Base-by-base conservation (phyloP, 2,797 vertebrate species). In the Sandelia bainsii region DNA sequence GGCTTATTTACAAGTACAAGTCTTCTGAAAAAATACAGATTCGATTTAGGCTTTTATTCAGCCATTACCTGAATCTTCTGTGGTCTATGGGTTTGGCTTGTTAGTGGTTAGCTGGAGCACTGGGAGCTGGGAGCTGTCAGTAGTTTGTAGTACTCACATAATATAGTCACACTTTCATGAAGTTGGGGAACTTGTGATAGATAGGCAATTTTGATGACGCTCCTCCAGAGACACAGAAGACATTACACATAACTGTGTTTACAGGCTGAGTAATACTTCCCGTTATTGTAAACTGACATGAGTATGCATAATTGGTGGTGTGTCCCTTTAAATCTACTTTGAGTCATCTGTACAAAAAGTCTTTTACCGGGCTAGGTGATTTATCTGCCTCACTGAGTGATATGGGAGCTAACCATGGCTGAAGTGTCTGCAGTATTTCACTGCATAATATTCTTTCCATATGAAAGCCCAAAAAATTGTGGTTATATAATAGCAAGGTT, bases 401-500 rank as follows among this genome's bases (percentile, higher is more conserved):
- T 68, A 40, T 5, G 11, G 53, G 8, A 61, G 57, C 50, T 32
- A 56, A 75, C 72, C 8, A 17, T 5, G 42, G 56, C 27, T 63
- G 25, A 77, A n/a, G 60, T 57, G 51, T 75, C 59, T 0, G 8
- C 45, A 29, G 66, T 59, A 63, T 61, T 72, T 73, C 62, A 76
- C 51, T 12, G 34, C 44, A 20, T 32, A 57, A 61, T 77, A 65
- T 60, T 73, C 49, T 69, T 25, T 66, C 56, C 44, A 23, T 75
- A 56, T 34, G 27, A 71, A 66, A 66, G 27, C 25, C 62, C 39
- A 29, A 65, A 63, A 70, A 71, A 62, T 34, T 19, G 49, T 25
- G 45, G 58, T 72, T 77, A 48, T 69, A 78, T 58, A 75, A 77
- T 62, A 69, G 69, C 62, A n/a, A 81, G 37, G 59, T 45, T 71